Percentiles rank a stretch among this genome's conserved stretches.
Conservation (phyloP, 1,140 invertebrate genomes). For the Diabrotica virgifera region DNA sequence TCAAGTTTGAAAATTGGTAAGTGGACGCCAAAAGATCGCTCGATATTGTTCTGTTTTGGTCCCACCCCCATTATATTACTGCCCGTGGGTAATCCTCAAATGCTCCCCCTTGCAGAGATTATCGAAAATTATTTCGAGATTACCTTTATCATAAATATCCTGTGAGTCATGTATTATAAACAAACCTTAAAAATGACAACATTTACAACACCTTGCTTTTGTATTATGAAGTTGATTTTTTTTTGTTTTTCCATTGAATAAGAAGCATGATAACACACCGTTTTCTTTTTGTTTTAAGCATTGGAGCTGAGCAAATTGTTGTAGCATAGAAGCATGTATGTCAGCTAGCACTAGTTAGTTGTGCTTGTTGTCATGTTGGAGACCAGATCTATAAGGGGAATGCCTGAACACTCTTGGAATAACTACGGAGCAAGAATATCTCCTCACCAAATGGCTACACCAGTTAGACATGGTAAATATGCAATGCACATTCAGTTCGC, state of each 20-base stretch:
- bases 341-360: constrained; percentile 44
- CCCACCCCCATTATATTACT: constrained; percentile 38
- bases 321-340: constrained; percentile 49
- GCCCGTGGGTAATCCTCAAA: constrained; percentile 26
- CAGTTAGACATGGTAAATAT: constrained; percentile 47
- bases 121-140: constrained; percentile 7
- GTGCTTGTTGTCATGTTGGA: constrained; percentile 53
- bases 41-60: constrained; percentile 31
- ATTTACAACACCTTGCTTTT: not conserved
- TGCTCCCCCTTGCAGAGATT: constrained; percentile 13
- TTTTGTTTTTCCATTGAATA: constrained; percentile 3
- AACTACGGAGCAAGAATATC: constrained; percentile 47
- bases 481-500: not conserved
- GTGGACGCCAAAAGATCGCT: constrained; percentile 28
- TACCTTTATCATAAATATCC: not conserved
- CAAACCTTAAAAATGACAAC: not conserved
- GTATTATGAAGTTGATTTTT: constrained; percentile 1
- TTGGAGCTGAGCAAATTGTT: constrained; percentile 28
- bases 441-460: constrained; percentile 51
- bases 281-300: constrained; percentile 27
- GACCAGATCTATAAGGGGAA: constrained; percentile 49
- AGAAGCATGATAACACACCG: constrained; percentile 4
- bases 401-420: constrained; percentile 48
- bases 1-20: constrained; percentile 66
- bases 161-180: not conserved